Conservation (phyloP, 2,113 vertebrate species). For the Ptilonorhynchus violaceus region DNA sequence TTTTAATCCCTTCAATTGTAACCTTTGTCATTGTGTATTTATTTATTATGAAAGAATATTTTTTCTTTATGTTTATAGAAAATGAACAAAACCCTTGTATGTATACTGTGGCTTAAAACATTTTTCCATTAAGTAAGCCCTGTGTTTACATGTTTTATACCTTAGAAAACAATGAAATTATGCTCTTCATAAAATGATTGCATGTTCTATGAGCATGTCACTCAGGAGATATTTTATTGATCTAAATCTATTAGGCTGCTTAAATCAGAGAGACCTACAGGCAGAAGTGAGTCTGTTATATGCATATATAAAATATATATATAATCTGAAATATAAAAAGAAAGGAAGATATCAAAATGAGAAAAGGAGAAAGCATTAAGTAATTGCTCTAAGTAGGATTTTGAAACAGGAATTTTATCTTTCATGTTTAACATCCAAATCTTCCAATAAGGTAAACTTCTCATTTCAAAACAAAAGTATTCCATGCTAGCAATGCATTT, state of each 20-base stretch:
- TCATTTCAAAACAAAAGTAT: not conserved
- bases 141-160: conserved; percentile 64
- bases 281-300: conserved; percentile 7
- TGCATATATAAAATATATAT: not conserved
- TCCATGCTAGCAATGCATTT: not conserved
- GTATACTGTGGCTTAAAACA: conserved; percentile 60
- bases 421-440: not conserved
- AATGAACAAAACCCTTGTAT: conserved; percentile 50
- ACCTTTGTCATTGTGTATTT: conserved; percentile 72
- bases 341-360: not conserved
- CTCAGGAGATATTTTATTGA: conserved; percentile 41
- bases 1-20: conserved; percentile 74
- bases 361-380: not conserved
- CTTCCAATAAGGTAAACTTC: not conserved
- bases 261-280: conserved; percentile 30
- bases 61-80: conserved; percentile 65
- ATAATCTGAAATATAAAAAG: not conserved
- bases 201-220: conserved; percentile 32
- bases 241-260: conserved; percentile 38
- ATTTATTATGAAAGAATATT: conserved; percentile 64
- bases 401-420: conserved; percentile 35
- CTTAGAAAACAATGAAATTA: conserved; percentile 58
- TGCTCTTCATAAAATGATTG: conserved; percentile 48
- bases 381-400: conserved; percentile 26
- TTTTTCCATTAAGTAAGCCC: conserved; percentile 30